These are phyloP conservation scores for Myripristis murdjan DNA, from an alignment of 2,797 vertebrate genomes.

Conservation along the genomic window DNA sequence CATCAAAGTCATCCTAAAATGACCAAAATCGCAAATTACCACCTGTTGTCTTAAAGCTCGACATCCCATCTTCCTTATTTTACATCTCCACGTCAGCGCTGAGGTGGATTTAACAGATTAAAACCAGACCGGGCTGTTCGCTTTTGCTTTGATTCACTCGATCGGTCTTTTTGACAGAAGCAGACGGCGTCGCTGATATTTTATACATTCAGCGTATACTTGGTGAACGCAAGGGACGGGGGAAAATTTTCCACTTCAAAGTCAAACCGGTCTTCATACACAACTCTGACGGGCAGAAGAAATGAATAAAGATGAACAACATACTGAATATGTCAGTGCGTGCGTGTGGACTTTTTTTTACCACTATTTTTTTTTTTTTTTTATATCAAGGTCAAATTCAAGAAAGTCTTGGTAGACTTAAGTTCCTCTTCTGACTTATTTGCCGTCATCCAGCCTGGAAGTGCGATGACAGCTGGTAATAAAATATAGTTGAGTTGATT, in stretches of 20 bases:
- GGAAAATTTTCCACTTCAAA: constrained; percentile 30
- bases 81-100: neutral
- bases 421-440: constrained; percentile 41
- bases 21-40: no score
- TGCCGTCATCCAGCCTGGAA: constrained; percentile 36
- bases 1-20: no score
- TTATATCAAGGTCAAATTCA: neutral
- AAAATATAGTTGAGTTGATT: constrained; percentile 46
- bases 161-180: neutral
- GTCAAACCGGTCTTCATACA: neutral
- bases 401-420: neutral
- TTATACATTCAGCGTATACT: constrained; percentile 33
- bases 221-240: constrained; percentile 12
- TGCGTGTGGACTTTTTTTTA: no score
- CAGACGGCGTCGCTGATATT: constrained; percentile 24
- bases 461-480: constrained; percentile 41
- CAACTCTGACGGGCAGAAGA: constrained; percentile 4
- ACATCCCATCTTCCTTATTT: neutral
- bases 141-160: neutral
- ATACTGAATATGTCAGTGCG: neutral
- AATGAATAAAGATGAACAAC: constrained; percentile 19
- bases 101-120: neutral
- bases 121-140: neutral
- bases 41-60: no score
- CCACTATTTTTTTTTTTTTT: no score